Base-by-base conservation (phyloP, 2,888 invertebrate genomes). In the Hydrotaea diabolus region DNA sequence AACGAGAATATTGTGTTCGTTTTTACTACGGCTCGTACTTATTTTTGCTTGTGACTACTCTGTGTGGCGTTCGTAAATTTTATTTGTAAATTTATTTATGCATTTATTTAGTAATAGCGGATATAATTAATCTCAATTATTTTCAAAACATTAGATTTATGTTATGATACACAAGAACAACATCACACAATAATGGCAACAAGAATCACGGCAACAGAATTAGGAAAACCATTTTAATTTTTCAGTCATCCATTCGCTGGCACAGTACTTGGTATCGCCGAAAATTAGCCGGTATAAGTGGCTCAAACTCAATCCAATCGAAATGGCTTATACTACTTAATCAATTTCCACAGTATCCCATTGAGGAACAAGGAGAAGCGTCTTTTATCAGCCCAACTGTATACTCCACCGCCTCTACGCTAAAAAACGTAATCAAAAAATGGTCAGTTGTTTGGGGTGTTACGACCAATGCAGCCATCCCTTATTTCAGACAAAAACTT, bases 81-180 rank as follows among this genome's bases (percentile, higher is more conserved):
- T 19, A 49, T 80, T 43, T 66, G 19, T 19, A 39, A 73, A 74
- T 80, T 74, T 57, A 66, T 72, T 71, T 62, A 77, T n/a, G n/a
- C n/a, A n/a, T 77, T 82, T 78, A 21, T 74, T 77, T 69, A 69
- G 66, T 75, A 74, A 62, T 59, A 82, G 26, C 82, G 82, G 82
- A 78, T 82, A 82, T 71, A 78, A 78, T 82, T 82, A 82, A 78
- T 82, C 81, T 82, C 55, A 66, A 82, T 82, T 82, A 82, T 82
- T 78, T 74, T 71, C 59, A 71, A 74, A 78, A 71, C 46, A 75
- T 78, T 71, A 74, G 74, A 82, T 78, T 78, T 75, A 82, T 77
- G 74, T 69, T 77, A 66, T 39, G 43, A 57, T 57, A 57, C 43
- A 57, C 46, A 64, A 57, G 19, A 55, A 59, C 39, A 8, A 8